These are phyloP conservation scores for Astreopora myriophthalma DNA, from an alignment of 64 coral and sea anemone species.

Conservation along the genomic window DNA sequence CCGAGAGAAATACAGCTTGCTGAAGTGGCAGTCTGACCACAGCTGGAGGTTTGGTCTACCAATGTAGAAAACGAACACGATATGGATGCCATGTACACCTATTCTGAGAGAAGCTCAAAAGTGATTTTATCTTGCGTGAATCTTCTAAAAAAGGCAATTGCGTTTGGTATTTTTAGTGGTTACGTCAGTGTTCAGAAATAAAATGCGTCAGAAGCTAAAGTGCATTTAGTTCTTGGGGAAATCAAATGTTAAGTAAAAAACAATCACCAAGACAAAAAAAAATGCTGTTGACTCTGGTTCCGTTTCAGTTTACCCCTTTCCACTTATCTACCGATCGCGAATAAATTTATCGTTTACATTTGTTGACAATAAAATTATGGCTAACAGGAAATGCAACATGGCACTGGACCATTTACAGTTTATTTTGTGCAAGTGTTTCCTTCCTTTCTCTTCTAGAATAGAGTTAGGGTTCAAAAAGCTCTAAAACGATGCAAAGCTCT, in stretches of 20 bases:
- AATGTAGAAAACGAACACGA: too few species aligned
- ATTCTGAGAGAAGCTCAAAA: too few species aligned
- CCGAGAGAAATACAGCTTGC: too few species aligned
- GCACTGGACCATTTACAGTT: neutral
- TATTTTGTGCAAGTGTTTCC: neutral
- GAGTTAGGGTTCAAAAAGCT: neutral
- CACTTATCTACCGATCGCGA: neutral
- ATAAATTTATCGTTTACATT: neutral
- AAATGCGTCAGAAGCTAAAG: neutral
- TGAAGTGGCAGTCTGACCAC: too few species aligned
- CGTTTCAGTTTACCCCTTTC: neutral
- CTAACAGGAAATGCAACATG: neutral
- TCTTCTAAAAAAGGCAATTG: neutral
- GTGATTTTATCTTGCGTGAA: neutral
- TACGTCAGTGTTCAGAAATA: neutral
- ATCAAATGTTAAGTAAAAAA: neutral
- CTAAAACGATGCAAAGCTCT: neutral
- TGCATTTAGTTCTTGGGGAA: neutral
- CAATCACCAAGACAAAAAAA: neutral
- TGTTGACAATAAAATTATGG: neutral
- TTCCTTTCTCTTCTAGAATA: neutral
- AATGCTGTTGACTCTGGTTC: neutral
- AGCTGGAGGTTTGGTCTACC: too few species aligned
- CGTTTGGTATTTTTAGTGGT: neutral
- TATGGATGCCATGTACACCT: too few species aligned